Base-by-base conservation (phyloP, 2,113 vertebrate species). In the Petromus typicus region DNA sequence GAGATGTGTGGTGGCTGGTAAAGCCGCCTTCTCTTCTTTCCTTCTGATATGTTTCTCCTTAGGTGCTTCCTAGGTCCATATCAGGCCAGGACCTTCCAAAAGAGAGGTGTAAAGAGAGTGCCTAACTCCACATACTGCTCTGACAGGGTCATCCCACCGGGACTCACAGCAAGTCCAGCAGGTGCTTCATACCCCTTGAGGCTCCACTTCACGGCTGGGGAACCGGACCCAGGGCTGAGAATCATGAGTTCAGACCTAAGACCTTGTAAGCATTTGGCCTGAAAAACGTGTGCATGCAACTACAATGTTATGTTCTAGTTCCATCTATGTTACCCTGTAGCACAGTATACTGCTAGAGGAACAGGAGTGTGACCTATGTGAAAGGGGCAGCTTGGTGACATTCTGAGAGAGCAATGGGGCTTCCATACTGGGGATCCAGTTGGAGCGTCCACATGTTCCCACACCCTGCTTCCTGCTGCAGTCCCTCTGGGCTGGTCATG, bases 1-100 rank as follows among this genome's bases (percentile, higher is more conserved):
- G 27, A 64, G 30, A 64, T 86, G 6, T 93, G 73, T 59, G 75
- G 51, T 94, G 61, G 66, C 86, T 81, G 27, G 12, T 93, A 67
- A 81, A 48, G 16, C 34, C 27, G 51, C 10, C 64, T 40, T 84
- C 23, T 79, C n/a, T 84, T 71, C 45, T 73, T 1, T 37, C 40
- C 12, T 30, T 92, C 5, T 27, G 32, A 27, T 54, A 48, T 13
- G 17, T 69, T 90, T 66, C 82, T 91, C 54, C 69, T 88, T 56
- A 79, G 82, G 40, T 9, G 61, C 32, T 78, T 92, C 30, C 57
- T 59, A n/a, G 37, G 67, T 79, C 45, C 90, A 34, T 32, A 75
- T 16, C 14, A 76, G 59, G 34, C 51, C 30, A 71, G 7, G 1
- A 20, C 3, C 45, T 85, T 89, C 48, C 54, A 64, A 91, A 93